Evolutionary conservation across 1,140 invertebrate genomes (phyloP), one percentile per base, ranked within the genome.

Genomic region (Orius insidiosus): DNA sequence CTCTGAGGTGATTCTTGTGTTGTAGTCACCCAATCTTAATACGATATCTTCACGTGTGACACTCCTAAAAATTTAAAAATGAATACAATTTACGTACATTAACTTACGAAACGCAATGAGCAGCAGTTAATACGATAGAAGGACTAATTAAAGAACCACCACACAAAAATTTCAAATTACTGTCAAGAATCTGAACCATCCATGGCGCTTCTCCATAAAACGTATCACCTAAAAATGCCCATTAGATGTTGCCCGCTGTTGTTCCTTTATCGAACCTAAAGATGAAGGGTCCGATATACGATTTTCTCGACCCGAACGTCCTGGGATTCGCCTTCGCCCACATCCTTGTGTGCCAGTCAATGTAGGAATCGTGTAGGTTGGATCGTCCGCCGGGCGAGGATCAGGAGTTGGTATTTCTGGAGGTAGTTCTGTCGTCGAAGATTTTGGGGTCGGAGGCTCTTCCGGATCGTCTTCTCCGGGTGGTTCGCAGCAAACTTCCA

Each of bases 1-100:
- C 51, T 76, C 74, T 11, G 63, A 60, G 0, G 56, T 60, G 3
- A 58, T 66, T 53, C 71, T 65, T 2, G 69, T 71, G 55, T 77
- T 72, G 71, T 72, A 78, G 54, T 77, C 75, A 0, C 75, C 75
- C 6, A 67, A 65, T 16, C 71, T 56, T 0, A 71, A 59, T 42
- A 56, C 59, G 18, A 65, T 51, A 40, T 51, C 32, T 24, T 31
- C 11, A 44, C 30, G 16, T 8, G 8, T 10, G n/a, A 30, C 10
- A 10, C 24, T 15, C 13, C 7, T 9, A 8, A 3, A 19, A 13
- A 3, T 32, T 5, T n/a, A n/a, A n/a, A n/a, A 32, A 3, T 5
- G n/a, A 31, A 44, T 24, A 44, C 33, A 34, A 8, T 14, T 35
- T 19, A 13, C 7, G 7, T 13, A 34, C 9, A 15, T 19, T 34